phyloP scores from a whole-genome alignment of 2,888 invertebrate genomes.

The Chrysolina americana region DNA sequence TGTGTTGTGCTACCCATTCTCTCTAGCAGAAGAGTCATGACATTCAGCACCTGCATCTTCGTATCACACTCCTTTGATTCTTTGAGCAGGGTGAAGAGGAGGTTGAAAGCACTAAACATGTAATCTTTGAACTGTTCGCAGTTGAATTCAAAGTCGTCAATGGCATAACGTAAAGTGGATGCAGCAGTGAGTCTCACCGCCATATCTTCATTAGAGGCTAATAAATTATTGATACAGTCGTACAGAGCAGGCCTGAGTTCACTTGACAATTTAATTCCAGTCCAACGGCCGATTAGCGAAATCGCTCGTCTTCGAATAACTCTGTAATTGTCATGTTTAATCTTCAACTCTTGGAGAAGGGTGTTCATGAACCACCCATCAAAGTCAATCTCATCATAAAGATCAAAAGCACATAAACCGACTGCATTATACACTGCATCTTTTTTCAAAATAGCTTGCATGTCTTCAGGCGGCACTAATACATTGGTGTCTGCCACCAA shows the following conservation, averaged over 20 bases:
- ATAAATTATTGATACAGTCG: constrained; percentile 80
- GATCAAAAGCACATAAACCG: constrained; percentile 88
- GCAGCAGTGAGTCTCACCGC: constrained; percentile 91
- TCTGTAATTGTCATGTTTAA: constrained; percentile 86
- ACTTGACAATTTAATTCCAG: constrained; percentile 85
- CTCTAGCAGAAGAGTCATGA: constrained; percentile 91
- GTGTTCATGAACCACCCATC: constrained; percentile 92
- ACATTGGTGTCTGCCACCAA: constrained; percentile 80
- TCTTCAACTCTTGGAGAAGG: constrained; percentile 85
- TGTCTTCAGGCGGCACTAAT: constrained; percentile 79
- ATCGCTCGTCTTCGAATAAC: constrained; percentile 89
- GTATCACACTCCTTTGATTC: constrained; percentile 71
- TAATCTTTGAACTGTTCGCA: constrained; percentile 89
- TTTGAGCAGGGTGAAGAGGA: constrained; percentile 87
- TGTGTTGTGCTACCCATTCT: constrained; percentile 84
- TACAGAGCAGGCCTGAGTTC: constrained; percentile 87
- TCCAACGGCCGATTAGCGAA: constrained; percentile 87
- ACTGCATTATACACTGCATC: constrained; percentile 96
- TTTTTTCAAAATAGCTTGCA: constrained; percentile 86
- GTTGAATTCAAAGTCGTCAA: constrained; percentile 95
- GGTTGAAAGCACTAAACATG: constrained; percentile 83
- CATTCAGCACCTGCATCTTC: constrained; percentile 91
- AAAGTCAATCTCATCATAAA: constrained; percentile 94
- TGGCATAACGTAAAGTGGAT: constrained; percentile 84
- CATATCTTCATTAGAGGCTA: constrained; percentile 83